phyloP scores from a whole-genome alignment of 1,140 invertebrate species.

The Magallana gigas region DNA sequence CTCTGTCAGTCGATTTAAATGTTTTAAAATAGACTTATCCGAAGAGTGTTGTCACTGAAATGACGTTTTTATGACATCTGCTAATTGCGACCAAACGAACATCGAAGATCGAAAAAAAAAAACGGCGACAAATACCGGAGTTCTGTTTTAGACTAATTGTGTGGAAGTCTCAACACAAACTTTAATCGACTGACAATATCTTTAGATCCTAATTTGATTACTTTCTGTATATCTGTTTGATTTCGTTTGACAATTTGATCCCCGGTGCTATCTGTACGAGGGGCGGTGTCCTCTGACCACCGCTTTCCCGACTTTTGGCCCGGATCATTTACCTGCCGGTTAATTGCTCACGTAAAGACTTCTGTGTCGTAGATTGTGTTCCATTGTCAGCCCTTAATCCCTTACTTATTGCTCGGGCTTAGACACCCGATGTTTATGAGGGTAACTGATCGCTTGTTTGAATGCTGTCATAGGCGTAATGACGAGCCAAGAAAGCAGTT shows the following conservation, averaged over 20 bases:
- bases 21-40: background rate
- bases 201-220: background rate
- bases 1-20: background rate
- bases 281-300: background rate
- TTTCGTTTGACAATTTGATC: background rate
- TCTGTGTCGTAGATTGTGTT: background rate
- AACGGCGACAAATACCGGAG: background rate
- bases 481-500: background rate
- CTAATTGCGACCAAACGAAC: conserved; percentile 15
- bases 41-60: background rate
- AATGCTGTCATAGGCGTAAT: background rate
- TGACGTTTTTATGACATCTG: conserved; percentile 20
- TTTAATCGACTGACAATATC: background rate
- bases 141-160: conserved; percentile 32
- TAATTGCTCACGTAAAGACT: background rate
- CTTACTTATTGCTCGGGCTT: conserved; percentile 17
- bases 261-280: background rate
- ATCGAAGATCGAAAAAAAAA: background rate
- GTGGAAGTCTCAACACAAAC: background rate
- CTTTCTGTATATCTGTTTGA: background rate
- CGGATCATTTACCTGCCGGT: background rate
- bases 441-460: background rate
- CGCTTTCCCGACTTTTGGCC: background rate
- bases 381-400: background rate
- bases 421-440: conserved; percentile 24